Evolutionary conservation across 2,797 vertebrate genomes (phyloP), one percentile per base, ranked within the genome.

Genomic region (Tragelaphus eurycerus): DNA sequence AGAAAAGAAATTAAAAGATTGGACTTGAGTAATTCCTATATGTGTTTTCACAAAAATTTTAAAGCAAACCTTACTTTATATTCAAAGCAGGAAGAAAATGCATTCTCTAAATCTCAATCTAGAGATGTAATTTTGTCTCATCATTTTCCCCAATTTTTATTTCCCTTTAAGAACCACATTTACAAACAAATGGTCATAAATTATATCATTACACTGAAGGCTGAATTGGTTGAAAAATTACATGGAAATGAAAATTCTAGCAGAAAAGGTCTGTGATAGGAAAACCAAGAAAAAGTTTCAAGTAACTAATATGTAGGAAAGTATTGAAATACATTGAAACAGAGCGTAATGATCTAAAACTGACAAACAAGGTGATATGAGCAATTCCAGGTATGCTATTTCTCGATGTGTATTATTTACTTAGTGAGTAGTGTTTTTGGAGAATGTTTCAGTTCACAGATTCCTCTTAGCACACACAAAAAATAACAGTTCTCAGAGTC

Each of bases 1-100:
- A 48, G 38, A 11, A 90, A 12, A 43, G 0, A 55, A 29, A 62
- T 34, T 48, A 27, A 88, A 96, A 74, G 12, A 90, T 67, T 16
- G 12, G 1, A 52, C 48, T 79, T 59, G 12, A 88, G 15, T 11
- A 71, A 48, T 87, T 88, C 6, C 2, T 96, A 11, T 46, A 2
- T 62, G 17, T 10, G 38, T 84, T 89, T 90, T 84, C 74, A 64
- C 23, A 15, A 67, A 16, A 85, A 43, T 52, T 59, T 71, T 31
- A 64, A 89, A 93, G 13, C 83, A 92, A 93, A 64, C 87, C n/a
- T 96, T 48, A 54, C 10, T 59, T 79, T 93, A 83, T 62, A 81
- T 34, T 64, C 13, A 59, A 48, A 59, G 23, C 86, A 62, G 57
- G 13, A 85, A 59, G n/a, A 93, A 86, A 91, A 48, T 23, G 34